Base-by-base conservation (phyloP, 2,888 invertebrate species). In the Aquatica leii region DNA sequence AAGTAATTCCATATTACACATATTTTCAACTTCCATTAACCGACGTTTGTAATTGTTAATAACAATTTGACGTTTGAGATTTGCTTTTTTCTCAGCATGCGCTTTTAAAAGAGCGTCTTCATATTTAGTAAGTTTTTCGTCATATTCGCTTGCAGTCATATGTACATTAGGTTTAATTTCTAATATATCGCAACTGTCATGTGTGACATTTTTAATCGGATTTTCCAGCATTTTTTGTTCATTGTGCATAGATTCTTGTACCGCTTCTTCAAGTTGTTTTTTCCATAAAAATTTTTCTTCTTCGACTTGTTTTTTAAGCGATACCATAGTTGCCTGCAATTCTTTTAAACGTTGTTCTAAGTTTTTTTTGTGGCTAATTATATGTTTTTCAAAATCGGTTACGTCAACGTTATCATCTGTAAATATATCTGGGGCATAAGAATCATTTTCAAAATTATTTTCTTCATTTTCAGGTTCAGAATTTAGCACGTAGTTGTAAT, bases 1-100 rank as follows among this genome's bases (percentile, higher is more conserved):
- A 31, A 78, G 70, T 48, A 83, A 65, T 67, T 83, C 82, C 60
- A 81, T 71, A 68, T 81, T 79, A 59, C 82, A 82, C 72, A 83
- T 77, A 50, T 78, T 81, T 68, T 83, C 82, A 2, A 82, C 79
- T 67, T 83, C 82, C 11, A 78, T 59, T 18, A 83, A 65, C 64
- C 78, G 77, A 6, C 78, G 73, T 62, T 77, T 78, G 59, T 82
- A 83, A 50, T 80, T 79, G 24, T 77, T 77, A 4, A 80, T 77
- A 8, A 81, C 77, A 31, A 79, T 62, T 64, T 78, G 78, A 54
- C 78, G 78, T 53, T 78, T 74, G 20, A 78, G 64, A 34, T 73
- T 76, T 31, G 70, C 68, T 43, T 72, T 72, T 58, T 76, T 77
- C 51, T 81, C 80, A 12, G 75, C 77, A 35, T 78, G 78, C 4